Percentiles rank a stretch among this genome's conserved stretches.
Evolutionary conservation across 2,113 vertebrate genomes (phyloP).

Genomic region (Platysteira castanea): DNA sequence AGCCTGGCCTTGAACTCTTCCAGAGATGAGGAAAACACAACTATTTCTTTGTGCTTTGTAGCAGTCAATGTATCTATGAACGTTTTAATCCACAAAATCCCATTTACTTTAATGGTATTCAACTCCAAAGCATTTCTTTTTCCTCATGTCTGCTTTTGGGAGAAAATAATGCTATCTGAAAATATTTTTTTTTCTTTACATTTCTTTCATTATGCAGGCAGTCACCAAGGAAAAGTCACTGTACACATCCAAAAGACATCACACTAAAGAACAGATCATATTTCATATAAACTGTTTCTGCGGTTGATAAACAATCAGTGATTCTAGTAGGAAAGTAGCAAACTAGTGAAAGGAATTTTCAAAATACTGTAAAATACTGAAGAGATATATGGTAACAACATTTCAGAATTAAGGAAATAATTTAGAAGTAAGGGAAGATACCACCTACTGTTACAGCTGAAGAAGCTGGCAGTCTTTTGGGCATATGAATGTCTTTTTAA

Average conservation of each 20-base stretch:
- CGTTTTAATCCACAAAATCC: neutral
- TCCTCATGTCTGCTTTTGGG: neutral
- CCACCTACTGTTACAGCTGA: neutral
- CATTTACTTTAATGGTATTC: neutral
- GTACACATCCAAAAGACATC: neutral
- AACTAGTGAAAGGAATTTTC: neutral
- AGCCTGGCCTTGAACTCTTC: neutral
- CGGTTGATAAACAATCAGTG: neutral
- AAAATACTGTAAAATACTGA: neutral
- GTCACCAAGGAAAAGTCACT: neutral
- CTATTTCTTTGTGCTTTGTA: neutral
- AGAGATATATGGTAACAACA: neutral
- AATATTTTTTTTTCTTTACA: neutral
- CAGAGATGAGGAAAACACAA: neutral
- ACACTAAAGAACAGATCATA: neutral
- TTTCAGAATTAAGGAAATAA: neutral
- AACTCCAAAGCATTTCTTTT: neutral
- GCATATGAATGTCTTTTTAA: neutral
- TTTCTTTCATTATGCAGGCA: neutral
- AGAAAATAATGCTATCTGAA: neutral
- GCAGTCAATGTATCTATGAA: neutral
- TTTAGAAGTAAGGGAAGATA: neutral
- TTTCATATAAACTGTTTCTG: neutral
- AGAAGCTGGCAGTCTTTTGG: neutral
- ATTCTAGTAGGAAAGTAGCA: neutral